Evolutionary conservation across 2,888 invertebrate species (phyloP), one percentile per base, ranked within the genome.

Genomic region (Psylliodes chrysocephalus): DNA sequence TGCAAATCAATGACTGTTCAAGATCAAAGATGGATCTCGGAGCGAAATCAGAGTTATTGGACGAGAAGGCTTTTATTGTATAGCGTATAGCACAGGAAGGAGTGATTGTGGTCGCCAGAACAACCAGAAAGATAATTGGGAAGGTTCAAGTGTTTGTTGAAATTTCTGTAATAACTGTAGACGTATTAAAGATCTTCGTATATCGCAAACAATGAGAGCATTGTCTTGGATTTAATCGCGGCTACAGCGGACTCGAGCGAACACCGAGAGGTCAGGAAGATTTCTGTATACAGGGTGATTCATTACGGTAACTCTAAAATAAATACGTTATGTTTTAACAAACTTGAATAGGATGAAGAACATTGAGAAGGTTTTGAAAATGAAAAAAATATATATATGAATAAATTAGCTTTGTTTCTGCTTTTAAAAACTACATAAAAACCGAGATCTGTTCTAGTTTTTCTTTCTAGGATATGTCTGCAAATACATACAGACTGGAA

Each of bases 151-250:
- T 71, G 54, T 66, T 64, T 61, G 63, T 60, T 63, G 67, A 70
- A 69, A 66, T 68, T 69, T 69, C 66, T 64, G 66, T 65, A 63
- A 73, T 70, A 72, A 70, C 73, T 69, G 72, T 66, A 68, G 69
- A 71, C 66, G 69, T 71, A 74, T 72, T 74, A 69, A 73, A 74
- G 72, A 74, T 73, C 72, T 74, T 66, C 71, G 74, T 51, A 59
- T 75, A 76, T 75, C 73, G 72, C 66, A 69, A 78, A 79, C 79
- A 79, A 78, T 79, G 75, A 71, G 73, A 73, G 75, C 74, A 78
- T 78, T 78, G 77, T 79, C 75, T 77, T 73, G 68, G 69, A 28
- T 52, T 60, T 61, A 61, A 67, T 63, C 69, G 25, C 49, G 38
- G 38, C 49, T 51, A 17, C 59, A 12, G 19, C 40, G 46, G 49